Evolutionary conservation across 2,888 invertebrate species (phyloP), one percentile per base, ranked within the genome.

Genomic region (Pachycephus smyrnensis): DNA sequence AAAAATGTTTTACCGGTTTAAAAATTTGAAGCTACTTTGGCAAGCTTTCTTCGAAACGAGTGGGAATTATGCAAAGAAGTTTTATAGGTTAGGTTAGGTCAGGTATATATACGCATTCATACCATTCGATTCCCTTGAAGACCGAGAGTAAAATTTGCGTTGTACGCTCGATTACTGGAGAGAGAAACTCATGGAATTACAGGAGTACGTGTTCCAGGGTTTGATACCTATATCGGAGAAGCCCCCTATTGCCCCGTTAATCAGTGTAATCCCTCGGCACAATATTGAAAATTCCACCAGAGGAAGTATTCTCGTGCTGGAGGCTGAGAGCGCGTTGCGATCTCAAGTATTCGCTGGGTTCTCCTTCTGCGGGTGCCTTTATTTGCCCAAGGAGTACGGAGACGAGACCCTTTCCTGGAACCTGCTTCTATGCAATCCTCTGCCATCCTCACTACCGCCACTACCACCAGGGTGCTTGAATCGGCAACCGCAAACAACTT

Each of bases 251-350:
- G 80, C 81, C 81, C 84, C 85, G 87, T 88, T 88, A 89, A 89
- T 87, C 86, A 86, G 82, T 83, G 82, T 84, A 86, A 88, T 87
- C 83, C 80, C 79, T 69, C 83, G 78, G 83, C 80, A 85, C 86
- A 87, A 88, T 89, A 89, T 89, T 89, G 87, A 89, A 89, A 89
- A 89, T 89, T 88, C 88, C 88, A 82, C 77, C 77, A 79, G 78
- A 78, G 77, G 76, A 78, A 75, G 82, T 84, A 86, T 83, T 84
- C 82, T 83, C 82, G 76, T 76, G 68, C 79, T 76, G 40, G 79
- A 80, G 77, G 73, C n/a, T 32, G 36, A 31, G 31, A 33, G 32
- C 73, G 84, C 83, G 80, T 79, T 81, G 85, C 84, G 86, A 85
- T 88, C 86, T 88, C 86, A 86, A 86, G 83, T 87, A 88, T 89